phyloP scores from a whole-genome alignment of 2,797 vertebrate genomes.

The Lithobates sylvaticus region DNA sequence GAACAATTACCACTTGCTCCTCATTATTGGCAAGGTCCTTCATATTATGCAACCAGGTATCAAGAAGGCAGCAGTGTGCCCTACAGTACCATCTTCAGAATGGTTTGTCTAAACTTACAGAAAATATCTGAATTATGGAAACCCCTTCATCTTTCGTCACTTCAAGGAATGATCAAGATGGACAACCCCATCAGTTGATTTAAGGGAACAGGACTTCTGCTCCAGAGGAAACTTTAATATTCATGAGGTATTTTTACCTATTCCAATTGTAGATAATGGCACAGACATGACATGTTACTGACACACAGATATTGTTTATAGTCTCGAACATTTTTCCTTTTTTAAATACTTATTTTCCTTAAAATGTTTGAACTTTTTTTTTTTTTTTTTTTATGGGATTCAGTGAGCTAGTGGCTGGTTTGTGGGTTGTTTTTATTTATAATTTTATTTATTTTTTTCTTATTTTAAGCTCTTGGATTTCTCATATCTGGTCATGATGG shows the following conservation, averaged over 20 bases:
- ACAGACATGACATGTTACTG: neutral
- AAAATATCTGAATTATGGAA: neutral
- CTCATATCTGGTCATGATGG: neutral
- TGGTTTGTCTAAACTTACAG: neutral
- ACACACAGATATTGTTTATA: neutral
- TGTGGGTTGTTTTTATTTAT: slow-evolving; percentile 40
- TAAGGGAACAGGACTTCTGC: neutral
- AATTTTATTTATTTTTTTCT: slow-evolving; percentile 56
- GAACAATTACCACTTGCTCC: slow-evolving; percentile 18
- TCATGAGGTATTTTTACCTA: neutral
- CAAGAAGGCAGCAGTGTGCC: neutral
- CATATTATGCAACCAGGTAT: neutral
- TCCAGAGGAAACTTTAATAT: neutral
- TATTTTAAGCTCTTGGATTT: slow-evolving; percentile 12
- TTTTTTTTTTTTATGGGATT: neutral
- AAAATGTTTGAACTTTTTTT: neutral
- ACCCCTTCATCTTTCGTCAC: neutral
- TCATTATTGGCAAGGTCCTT: neutral
- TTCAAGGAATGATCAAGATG: neutral
- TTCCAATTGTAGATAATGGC: slow-evolving; percentile 14
- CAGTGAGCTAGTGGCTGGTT: neutral
- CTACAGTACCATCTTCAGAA: neutral
- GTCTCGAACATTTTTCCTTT: neutral
- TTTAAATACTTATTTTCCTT: slow-evolving; percentile 3
- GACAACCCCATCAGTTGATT: neutral